These are phyloP conservation scores for Rhagonycha fulva DNA, from an alignment of 2,888 invertebrate species.

Conservation along the genomic window DNA sequence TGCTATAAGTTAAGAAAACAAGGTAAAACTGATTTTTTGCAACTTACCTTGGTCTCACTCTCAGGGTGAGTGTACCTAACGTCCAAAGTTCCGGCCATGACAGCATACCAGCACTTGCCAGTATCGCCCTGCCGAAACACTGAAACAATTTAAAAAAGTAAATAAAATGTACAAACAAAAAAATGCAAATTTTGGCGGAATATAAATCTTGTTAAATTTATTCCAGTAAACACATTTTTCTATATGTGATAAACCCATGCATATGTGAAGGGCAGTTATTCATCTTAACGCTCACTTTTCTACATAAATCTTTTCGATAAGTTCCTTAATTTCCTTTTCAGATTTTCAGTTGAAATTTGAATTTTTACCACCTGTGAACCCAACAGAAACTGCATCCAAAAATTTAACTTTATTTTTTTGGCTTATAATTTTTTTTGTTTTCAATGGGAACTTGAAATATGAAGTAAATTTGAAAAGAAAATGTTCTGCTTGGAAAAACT, in stretches of 20 bases:
- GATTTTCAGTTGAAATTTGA: not conserved
- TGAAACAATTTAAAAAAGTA: conserved; percentile 51
- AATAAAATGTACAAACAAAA: not conserved
- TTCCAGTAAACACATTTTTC: not conserved
- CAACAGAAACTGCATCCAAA: too few relatives aligned
- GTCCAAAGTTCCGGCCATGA: conserved; percentile 72
- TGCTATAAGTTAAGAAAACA: not conserved
- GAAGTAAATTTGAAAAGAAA: not conserved
- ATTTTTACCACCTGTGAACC: too few relatives aligned
- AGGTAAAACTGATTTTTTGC: not conserved
- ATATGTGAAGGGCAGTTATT: not conserved
- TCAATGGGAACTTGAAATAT: too few relatives aligned
- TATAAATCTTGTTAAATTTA: conserved; percentile 3
- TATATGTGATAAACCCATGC: not conserved
- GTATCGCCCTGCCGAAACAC: conserved; percentile 79
- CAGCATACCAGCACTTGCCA: conserved; percentile 80
- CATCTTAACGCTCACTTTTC: not conserved
- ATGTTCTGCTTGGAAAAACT: not conserved
- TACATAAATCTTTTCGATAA: not conserved
- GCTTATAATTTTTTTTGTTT: too few relatives aligned
- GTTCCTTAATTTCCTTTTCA: not conserved
- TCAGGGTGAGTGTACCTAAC: conserved; percentile 65
- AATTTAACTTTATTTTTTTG: too few relatives aligned
- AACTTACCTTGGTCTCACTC: conserved; percentile 63
- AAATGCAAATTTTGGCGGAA: not conserved